A percentile compares a stretch with the other conserved stretches of the same genome.
Evolutionary conservation across 2,797 vertebrate species (phyloP).

Genomic region (Denticeps clupeoides): DNA sequence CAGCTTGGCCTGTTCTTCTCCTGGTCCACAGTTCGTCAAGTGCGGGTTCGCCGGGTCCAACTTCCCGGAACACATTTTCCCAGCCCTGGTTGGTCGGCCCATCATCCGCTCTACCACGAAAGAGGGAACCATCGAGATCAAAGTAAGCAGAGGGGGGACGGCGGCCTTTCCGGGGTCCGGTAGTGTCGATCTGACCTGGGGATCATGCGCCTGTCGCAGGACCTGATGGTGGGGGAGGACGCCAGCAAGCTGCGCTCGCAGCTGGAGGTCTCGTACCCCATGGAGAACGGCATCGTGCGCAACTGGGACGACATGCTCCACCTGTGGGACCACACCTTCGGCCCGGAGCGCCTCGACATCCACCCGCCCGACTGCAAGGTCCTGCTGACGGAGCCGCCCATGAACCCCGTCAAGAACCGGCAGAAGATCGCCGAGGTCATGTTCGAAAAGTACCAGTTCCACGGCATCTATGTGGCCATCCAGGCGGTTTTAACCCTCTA

Average conservation of each 20-base stretch:
- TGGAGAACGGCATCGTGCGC: constrained; percentile 73
- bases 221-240: constrained; percentile 72
- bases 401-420: constrained; percentile 70
- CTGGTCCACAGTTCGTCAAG: constrained; percentile 44
- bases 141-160: too few relatives aligned
- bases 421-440: constrained; percentile 71
- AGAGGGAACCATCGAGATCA: constrained; percentile 71
- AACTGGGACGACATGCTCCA: constrained; percentile 71
- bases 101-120: constrained; percentile 60
- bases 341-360: constrained; percentile 55
- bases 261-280: constrained; percentile 70
- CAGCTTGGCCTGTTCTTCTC: not conserved
- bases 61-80: constrained; percentile 74
- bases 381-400: constrained; percentile 67
- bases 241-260: constrained; percentile 67
- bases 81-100: constrained; percentile 66
- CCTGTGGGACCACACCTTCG: constrained; percentile 72
- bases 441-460: constrained; percentile 70
- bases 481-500: constrained; percentile 73
- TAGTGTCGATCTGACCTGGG: not conserved
- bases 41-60: constrained; percentile 72
- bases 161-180: too few relatives aligned
- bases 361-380: constrained; percentile 61
- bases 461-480: constrained; percentile 67
- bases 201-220: constrained; percentile 37